phyloP scores from a whole-genome alignment of 1,140 invertebrate species.

The Monochamus saltuarius region DNA sequence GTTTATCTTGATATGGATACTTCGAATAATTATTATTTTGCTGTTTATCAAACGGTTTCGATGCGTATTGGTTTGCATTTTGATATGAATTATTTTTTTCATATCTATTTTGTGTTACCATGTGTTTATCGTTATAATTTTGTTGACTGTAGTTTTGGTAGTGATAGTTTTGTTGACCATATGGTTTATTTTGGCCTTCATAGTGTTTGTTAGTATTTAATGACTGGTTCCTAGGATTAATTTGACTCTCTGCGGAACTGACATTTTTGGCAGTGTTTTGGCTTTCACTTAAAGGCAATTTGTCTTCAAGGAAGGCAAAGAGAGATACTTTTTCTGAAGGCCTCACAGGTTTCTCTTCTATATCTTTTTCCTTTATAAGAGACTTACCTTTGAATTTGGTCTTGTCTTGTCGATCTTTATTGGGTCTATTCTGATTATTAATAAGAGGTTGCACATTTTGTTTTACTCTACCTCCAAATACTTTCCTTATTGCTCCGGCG shows the following conservation, averaged over 20 bases:
- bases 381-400: slow-evolving; percentile 49
- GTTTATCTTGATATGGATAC: too few species aligned
- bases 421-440: slow-evolving; percentile 59
- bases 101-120: too few species aligned
- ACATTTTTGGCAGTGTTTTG: slow-evolving; percentile 12
- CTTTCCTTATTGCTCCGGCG: slow-evolving; percentile 74
- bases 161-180: too few species aligned
- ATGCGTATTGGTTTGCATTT: too few species aligned
- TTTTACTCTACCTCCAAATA: slow-evolving; percentile 73
- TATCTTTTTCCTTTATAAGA: slow-evolving; percentile 54
- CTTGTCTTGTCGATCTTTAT: slow-evolving; percentile 50
- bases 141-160: too few species aligned
- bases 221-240: slow-evolving; percentile 6
- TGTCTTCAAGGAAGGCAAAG: slow-evolving; percentile 85
- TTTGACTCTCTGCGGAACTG: slow-evolving; percentile 19
- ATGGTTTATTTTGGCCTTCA: too few species aligned
- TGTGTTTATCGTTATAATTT: too few species aligned
- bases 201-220: too few species aligned
- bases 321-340: slow-evolving; percentile 82
- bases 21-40: too few species aligned
- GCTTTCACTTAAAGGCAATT: slow-evolving; percentile 62
- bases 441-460: slow-evolving; percentile 66
- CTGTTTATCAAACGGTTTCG: too few species aligned
- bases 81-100: too few species aligned
- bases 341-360: slow-evolving; percentile 64